Conservation (phyloP, 2,113 vertebrate species). For the Odobenus rosmarus region DNA sequence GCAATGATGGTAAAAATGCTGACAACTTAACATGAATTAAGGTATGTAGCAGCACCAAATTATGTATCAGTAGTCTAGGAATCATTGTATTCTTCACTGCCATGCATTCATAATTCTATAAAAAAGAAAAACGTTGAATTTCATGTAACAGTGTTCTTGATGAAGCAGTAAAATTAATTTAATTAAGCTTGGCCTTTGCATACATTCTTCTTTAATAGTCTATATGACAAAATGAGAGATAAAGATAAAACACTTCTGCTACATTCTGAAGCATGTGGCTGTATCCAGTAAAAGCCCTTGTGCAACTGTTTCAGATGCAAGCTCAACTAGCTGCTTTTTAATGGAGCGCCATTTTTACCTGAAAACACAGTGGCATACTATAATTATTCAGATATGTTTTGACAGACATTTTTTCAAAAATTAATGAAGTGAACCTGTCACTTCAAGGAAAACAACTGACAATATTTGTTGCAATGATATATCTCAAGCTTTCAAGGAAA, state of each 20-base stretch:
- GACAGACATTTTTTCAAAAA: slow-evolving; percentile 49
- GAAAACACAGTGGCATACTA: not conserved
- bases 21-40: not conserved
- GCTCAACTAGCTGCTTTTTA: not conserved
- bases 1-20: not conserved
- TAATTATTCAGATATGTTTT: slow-evolving; percentile 43
- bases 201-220: not conserved
- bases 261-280: not conserved
- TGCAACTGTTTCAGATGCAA: not conserved
- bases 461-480: slow-evolving; percentile 14
- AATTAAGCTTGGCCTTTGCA: not conserved
- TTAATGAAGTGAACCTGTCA: slow-evolving; percentile 12
- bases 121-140: not conserved
- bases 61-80: not conserved
- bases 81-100: not conserved
- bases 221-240: not conserved
- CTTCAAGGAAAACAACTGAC: slow-evolving; percentile 34
- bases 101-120: not conserved
- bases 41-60: not conserved
- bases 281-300: not conserved
- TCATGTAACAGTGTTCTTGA: not conserved
- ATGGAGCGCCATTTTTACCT: not conserved
- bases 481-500: slow-evolving; percentile 33
- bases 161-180: not conserved
- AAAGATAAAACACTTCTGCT: not conserved